These are phyloP conservation scores for Melieria crassipennis DNA, from an alignment of 2,888 invertebrate species.

Conservation along the genomic window DNA sequence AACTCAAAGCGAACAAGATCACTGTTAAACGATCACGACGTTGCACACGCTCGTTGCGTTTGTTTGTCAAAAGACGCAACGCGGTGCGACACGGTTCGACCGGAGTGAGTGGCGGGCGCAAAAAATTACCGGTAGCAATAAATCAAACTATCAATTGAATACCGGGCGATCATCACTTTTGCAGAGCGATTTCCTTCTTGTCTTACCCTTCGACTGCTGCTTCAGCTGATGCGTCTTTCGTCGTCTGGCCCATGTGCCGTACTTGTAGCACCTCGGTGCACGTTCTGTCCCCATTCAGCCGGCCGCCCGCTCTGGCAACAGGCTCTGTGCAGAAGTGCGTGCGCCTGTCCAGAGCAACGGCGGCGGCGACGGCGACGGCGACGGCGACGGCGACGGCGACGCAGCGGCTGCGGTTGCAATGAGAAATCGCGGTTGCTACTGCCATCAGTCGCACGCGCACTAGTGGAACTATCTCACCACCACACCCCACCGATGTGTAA, in stretches of 20 bases:
- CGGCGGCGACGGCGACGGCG: too few species aligned
- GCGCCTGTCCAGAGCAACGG: constrained; percentile 12
- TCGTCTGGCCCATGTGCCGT: constrained; percentile 1
- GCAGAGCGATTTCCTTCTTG: constrained; percentile 13
- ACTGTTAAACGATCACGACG: constrained; percentile 41
- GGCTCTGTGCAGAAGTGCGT: constrained; percentile 4
- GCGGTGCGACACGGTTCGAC: constrained; percentile 13
- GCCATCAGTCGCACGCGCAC: background rate
- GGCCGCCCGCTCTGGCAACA: background rate
- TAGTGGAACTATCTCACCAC: too few species aligned
- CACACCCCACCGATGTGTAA: constrained; percentile 38
- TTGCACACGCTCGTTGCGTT: constrained; percentile 20
- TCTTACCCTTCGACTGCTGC: background rate
- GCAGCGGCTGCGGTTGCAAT: constrained; percentile 9
- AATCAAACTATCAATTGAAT: constrained; percentile 64
- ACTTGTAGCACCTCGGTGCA: background rate
- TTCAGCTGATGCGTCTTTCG: background rate
- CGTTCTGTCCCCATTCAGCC: background rate
- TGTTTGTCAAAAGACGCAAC: background rate
- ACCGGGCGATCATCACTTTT: constrained; percentile 62
- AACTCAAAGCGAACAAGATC: constrained; percentile 58
- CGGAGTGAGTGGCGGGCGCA: constrained; percentile 23
- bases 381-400: too few species aligned
- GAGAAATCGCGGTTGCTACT: constrained; percentile 5
- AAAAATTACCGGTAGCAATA: constrained; percentile 60